A percentile compares a stretch with the other conserved stretches of the same genome.
phyloP scores from a whole-genome alignment of 2,113 vertebrate species.

The Anolis sagrei region DNA sequence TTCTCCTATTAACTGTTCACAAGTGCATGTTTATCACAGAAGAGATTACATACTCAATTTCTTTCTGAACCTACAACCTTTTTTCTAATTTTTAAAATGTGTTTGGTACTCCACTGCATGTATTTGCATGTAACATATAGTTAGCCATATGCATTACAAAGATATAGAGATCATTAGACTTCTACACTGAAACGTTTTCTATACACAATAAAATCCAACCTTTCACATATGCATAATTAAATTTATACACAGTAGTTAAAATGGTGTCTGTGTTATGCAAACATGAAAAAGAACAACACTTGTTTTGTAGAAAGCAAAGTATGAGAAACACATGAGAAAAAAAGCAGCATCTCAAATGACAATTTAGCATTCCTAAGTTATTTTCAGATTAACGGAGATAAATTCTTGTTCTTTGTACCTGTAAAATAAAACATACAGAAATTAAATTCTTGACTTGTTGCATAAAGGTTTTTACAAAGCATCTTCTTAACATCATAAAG shows the following conservation, averaged over 20 bases:
- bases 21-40: neutral
- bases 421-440: constrained; percentile 43
- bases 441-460: constrained; percentile 35
- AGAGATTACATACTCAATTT: neutral
- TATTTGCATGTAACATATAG: constrained; percentile 8
- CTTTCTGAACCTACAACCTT: neutral
- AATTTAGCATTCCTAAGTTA: constrained; percentile 50
- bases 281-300: constrained; percentile 73
- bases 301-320: constrained; percentile 70
- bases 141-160: constrained; percentile 26
- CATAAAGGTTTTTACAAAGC: neutral
- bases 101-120: neutral
- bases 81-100: constrained; percentile 5
- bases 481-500: neutral
- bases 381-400: constrained; percentile 56
- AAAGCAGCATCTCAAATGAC: constrained; percentile 63
- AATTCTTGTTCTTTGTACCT: constrained; percentile 72
- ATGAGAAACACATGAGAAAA: constrained; percentile 52
- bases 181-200: constrained; percentile 45
- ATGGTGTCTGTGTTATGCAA: constrained; percentile 42
- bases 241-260: constrained; percentile 59
- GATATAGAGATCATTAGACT: constrained; percentile 36
- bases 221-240: constrained; percentile 55
- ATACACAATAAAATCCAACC: constrained; percentile 55
- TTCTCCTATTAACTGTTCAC: neutral